These are phyloP conservation scores for Python bivittatus DNA, from an alignment of 2,113 vertebrate species.

Conservation along the genomic window DNA sequence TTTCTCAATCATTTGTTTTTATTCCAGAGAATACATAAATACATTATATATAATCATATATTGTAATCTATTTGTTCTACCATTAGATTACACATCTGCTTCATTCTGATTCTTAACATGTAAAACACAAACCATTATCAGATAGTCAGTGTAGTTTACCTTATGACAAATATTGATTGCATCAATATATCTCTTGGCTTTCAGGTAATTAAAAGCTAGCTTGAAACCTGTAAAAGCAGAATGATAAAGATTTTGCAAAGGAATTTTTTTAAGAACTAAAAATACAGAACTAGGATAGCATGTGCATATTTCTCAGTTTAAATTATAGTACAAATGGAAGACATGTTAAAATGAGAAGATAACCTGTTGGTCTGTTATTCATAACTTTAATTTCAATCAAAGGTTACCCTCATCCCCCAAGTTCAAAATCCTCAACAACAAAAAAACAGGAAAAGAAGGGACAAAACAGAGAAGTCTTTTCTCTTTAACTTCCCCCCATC, in stretches of 20 bases:
- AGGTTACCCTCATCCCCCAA: not conserved
- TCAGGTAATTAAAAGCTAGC: slow-evolving; percentile 97
- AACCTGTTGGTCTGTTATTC: not conserved
- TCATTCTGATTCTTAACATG: not conserved
- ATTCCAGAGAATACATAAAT: not conserved
- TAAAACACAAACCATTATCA: slow-evolving; percentile 7
- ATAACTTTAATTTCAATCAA: not conserved
- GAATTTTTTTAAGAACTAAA: not conserved
- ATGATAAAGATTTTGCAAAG: not conserved
- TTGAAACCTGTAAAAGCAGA: slow-evolving; percentile 86
- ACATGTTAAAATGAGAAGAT: not conserved
- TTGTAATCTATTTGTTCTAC: not conserved
- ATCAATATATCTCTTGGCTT: slow-evolving; percentile 93
- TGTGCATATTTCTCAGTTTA: not conserved
- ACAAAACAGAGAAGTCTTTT: not conserved
- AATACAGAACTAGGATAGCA: not conserved
- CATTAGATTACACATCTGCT: not conserved
- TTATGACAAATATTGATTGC: slow-evolving; percentile 94
- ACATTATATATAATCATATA: not conserved
- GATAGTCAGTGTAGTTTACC: slow-evolving; percentile 71
- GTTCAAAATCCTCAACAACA: not conserved
- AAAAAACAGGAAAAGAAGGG: not conserved
- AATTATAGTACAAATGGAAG: not conserved
- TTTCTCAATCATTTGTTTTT: not conserved
- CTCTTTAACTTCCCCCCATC: too few relatives aligned